phyloP scores from a whole-genome alignment of 2,113 vertebrate species.

The Xenopus laevis region DNA sequence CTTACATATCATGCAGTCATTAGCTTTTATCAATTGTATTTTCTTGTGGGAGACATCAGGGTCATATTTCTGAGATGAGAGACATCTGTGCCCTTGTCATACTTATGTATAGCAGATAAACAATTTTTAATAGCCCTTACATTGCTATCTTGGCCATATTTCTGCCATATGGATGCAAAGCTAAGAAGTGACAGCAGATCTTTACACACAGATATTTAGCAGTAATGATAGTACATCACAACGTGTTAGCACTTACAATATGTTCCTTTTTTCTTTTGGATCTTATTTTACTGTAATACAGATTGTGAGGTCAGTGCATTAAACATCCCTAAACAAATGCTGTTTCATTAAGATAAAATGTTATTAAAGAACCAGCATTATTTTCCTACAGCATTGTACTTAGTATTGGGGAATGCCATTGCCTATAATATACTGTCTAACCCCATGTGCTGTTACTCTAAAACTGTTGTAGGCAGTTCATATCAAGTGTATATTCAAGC shows the following conservation, averaged over 20 bases:
- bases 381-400: too few relatives aligned
- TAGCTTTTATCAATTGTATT: not conserved
- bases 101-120: not conserved
- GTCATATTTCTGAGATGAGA: conserved; percentile 3
- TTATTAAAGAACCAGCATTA: too few relatives aligned
- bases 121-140: not conserved
- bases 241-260: not conserved
- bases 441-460: too few relatives aligned
- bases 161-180: not conserved
- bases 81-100: conserved; percentile 9
- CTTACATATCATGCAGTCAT: not conserved
- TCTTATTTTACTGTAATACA: too few relatives aligned
- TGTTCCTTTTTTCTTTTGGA: not conserved
- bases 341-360: too few relatives aligned
- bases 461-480: too few relatives aligned
- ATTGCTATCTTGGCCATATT: not conserved
- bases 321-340: too few relatives aligned
- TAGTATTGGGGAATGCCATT: too few relatives aligned
- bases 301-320: too few relatives aligned
- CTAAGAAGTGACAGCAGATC: not conserved
- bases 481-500: too few relatives aligned
- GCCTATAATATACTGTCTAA: too few relatives aligned
- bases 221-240: not conserved
- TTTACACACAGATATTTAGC: not conserved
- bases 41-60: conserved; percentile 1